Evolutionary conservation across 1,140 invertebrate genomes (phyloP).

Genomic region (Drosophila sturtevanti): DNA sequence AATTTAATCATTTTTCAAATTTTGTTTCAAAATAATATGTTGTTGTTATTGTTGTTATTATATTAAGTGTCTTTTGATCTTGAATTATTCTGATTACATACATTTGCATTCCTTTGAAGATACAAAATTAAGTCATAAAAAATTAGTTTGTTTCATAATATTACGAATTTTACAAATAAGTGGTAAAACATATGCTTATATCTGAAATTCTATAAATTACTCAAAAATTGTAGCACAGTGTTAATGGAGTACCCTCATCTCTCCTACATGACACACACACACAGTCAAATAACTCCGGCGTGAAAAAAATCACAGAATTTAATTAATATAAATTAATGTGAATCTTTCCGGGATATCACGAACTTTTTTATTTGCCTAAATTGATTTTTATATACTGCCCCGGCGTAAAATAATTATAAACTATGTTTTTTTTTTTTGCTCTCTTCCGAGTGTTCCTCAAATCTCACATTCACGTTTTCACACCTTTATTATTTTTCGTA

Average conservation of each 20-base stretch:
- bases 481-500: constrained; percentile 53
- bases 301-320: neutral
- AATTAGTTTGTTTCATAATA: neutral
- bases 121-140: neutral
- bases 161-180: too few relatives aligned
- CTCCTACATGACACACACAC: neutral
- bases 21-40: neutral
- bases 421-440: constrained; percentile 65
- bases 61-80: neutral
- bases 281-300: neutral
- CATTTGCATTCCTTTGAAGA: neutral
- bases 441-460: constrained; percentile 55
- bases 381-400: neutral
- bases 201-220: too few relatives aligned
- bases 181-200: neutral
- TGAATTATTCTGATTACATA: neutral
- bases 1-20: neutral
- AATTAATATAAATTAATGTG: neutral
- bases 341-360: neutral
- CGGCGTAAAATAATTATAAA: constrained; percentile 51
- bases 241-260: neutral
- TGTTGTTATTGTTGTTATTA: neutral
- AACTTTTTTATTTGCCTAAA: neutral
- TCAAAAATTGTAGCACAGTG: neutral
- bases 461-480: constrained; percentile 66